Evolutionary conservation across 23 tunicate genomes (phyloP).

Genomic region (Trididemnum miniatum): DNA sequence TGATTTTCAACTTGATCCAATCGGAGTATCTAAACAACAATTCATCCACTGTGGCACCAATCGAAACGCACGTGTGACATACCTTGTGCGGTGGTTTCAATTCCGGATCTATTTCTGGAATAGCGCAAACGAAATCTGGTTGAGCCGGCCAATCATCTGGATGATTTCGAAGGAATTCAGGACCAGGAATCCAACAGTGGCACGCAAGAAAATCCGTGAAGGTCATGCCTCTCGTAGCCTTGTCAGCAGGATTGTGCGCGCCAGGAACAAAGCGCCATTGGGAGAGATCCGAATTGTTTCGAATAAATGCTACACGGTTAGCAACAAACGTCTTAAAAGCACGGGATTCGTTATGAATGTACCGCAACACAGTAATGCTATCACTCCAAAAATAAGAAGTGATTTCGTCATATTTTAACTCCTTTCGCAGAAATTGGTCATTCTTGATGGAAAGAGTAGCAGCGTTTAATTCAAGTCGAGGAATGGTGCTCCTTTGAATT

Average conservation of each 20-base stretch:
- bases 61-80: no score
- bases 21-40: not conserved
- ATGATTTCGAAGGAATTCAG: no score
- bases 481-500: slow-evolving; percentile 29
- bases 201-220: no score
- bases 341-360: slow-evolving; percentile 19
- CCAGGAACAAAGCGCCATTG: slow-evolving; percentile 41
- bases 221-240: slow-evolving; percentile 5
- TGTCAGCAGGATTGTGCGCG: slow-evolving; percentile 37
- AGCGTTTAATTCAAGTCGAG: slow-evolving; percentile 41
- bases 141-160: no score
- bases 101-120: no score
- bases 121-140: no score
- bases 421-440: slow-evolving; percentile 29
- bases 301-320: slow-evolving; percentile 26
- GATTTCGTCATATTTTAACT: slow-evolving; percentile 6
- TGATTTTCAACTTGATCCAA: slow-evolving; percentile 26
- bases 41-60: no score
- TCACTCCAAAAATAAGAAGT: slow-evolving; percentile 41
- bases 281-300: not conserved
- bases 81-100: no score
- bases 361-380: slow-evolving; percentile 45
- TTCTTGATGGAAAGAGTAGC: slow-evolving; percentile 23
- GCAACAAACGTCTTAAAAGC: slow-evolving; percentile 48
- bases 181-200: no score